phyloP scores from a whole-genome alignment of 2,797 vertebrate genomes.

The Apogon talboti region DNA sequence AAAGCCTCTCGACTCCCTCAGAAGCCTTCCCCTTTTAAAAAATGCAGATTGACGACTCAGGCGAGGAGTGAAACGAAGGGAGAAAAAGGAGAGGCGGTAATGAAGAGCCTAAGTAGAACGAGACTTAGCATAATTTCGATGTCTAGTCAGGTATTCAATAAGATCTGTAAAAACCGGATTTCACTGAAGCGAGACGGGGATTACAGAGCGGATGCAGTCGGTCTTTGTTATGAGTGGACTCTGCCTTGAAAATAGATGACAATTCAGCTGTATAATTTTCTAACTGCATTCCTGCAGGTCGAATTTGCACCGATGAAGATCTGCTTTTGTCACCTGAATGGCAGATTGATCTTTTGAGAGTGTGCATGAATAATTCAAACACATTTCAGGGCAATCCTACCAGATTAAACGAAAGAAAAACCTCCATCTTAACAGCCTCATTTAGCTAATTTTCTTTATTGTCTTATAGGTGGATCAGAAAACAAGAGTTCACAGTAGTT shows the following conservation, averaged over 20 bases:
- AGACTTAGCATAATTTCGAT: constrained; percentile 9
- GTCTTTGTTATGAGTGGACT: constrained; percentile 25
- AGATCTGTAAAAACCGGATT: constrained; percentile 19
- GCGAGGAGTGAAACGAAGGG: neutral
- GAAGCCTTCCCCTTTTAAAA: constrained; percentile 5
- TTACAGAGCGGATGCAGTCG: constrained; percentile 34
- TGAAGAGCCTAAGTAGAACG: neutral
- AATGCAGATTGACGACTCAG: constrained; percentile 13
- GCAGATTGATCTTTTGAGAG: neutral
- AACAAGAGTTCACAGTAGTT: too few species aligned
- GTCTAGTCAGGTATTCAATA: constrained; percentile 41
- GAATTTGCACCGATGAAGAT: constrained; percentile 33
- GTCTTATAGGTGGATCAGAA: too few species aligned
- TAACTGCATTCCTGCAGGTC: constrained; percentile 19
- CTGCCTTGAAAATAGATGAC: constrained; percentile 26
- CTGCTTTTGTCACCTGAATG: constrained; percentile 4
- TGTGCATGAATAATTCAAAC: constrained; percentile 21
- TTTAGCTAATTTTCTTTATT: too few species aligned
- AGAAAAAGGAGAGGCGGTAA: constrained; percentile 1
- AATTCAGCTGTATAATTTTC: constrained; percentile 25
- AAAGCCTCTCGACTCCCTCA: constrained; percentile 26
- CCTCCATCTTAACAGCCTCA: neutral
- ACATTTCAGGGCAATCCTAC: neutral
- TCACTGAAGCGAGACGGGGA: constrained; percentile 17
- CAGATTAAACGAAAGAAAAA: constrained; percentile 14